A percentile compares a stretch with the other conserved stretches of the same genome.
Evolutionary conservation across 1,140 invertebrate species (phyloP).

Genomic region (Drosophila tsacasi): DNA sequence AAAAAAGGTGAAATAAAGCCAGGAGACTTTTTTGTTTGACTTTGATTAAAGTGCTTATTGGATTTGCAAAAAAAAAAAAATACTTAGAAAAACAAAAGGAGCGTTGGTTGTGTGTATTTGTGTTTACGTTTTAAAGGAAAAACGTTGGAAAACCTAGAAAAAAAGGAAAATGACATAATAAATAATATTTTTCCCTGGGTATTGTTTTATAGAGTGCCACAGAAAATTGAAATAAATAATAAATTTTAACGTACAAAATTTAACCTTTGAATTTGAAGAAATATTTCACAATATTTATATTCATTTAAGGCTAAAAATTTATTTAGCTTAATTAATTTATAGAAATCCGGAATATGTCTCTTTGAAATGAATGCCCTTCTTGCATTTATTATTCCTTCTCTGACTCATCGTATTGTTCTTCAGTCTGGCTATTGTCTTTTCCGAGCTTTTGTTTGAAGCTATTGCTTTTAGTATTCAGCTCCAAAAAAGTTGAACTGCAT

Average conservation of each 20-base stretch:
- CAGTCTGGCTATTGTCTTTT: conserved; percentile 14
- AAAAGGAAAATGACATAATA: background rate
- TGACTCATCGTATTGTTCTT: conserved; percentile 26
- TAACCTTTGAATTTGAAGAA: background rate
- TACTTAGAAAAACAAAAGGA: conserved; percentile 11
- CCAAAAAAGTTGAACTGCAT: conserved; percentile 19
- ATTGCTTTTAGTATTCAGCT: conserved; percentile 9
- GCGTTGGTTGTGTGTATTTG: conserved; percentile 13
- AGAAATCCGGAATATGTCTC: too few species aligned
- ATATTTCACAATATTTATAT: background rate
- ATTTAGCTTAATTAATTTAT: background rate
- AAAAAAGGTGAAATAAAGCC: conserved; percentile 54
- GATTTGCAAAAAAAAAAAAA: conserved; percentile 50
- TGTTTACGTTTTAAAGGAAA: background rate
- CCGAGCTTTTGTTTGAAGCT: conserved; percentile 27
- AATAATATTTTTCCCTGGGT: background rate
- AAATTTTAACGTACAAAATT: background rate
- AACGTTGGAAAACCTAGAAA: background rate
- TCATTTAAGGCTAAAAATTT: background rate
- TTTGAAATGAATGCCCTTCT: background rate
- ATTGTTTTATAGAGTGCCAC: background rate
- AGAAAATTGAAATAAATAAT: background rate
- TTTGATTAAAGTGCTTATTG: conserved; percentile 67
- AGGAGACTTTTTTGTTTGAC: conserved; percentile 35
- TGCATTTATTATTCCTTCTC: background rate